Evolutionary conservation across 1,140 invertebrate genomes (phyloP).

Genomic region (Sitodiplosis mosellana): DNA sequence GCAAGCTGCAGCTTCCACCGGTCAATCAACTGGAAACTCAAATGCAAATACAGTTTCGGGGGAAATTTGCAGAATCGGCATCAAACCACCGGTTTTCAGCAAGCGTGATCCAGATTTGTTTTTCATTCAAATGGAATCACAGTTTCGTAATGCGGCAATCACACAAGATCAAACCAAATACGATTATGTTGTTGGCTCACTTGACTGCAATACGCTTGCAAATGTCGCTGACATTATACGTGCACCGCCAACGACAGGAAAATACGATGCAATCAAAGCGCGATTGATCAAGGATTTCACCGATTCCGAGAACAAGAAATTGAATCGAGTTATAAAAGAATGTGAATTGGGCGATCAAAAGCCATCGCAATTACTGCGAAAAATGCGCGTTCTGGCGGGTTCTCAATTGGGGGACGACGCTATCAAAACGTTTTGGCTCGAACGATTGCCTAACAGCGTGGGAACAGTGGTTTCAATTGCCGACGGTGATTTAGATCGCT

Average conservation of each 20-base stretch:
- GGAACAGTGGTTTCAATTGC: neutral
- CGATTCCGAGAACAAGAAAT: neutral
- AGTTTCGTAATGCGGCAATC: neutral
- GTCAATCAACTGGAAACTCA: no score
- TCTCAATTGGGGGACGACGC: neutral
- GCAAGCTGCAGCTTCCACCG: no score
- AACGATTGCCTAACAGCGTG: neutral
- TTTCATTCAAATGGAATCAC: neutral
- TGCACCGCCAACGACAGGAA: neutral
- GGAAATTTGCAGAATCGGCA: no score
- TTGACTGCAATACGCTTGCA: neutral
- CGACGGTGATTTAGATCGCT: neutral
- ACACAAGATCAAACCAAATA: neutral
- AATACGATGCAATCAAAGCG: neutral
- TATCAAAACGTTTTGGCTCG: neutral
- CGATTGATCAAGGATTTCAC: neutral
- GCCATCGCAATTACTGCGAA: neutral
- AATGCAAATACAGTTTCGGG: no score
- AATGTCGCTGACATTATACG: neutral
- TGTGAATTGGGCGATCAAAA: neutral
- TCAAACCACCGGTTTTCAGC: neutral
- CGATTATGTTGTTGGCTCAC: neutral
- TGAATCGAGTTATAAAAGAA: neutral
- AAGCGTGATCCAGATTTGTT: neutral
- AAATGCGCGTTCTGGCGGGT: neutral